phyloP scores from a whole-genome alignment of 2,797 vertebrate species.

The Sebastes itinus region DNA sequence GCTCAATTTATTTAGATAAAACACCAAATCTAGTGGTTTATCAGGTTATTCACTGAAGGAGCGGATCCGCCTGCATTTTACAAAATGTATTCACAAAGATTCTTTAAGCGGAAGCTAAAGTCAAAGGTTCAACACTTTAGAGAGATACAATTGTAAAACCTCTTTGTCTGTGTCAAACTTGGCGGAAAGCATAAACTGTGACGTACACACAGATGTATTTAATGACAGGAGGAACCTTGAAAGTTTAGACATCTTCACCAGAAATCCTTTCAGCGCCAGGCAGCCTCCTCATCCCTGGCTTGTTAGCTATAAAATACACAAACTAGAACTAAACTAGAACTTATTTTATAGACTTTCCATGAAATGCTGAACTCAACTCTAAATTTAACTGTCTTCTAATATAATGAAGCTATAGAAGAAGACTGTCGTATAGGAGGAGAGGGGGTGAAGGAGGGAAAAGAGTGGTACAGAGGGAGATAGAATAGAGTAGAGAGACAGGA shows the following conservation, averaged over 20 bases:
- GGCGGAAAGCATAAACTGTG: not conserved
- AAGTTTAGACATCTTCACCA: not conserved
- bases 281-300: not conserved
- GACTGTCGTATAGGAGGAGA: not conserved
- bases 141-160: not conserved
- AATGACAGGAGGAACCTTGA: not conserved
- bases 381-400: not conserved
- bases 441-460: not conserved
- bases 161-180: not conserved
- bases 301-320: not conserved
- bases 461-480: not conserved
- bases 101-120: not conserved
- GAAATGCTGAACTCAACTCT: not conserved
- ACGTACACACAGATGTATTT: not conserved
- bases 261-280: not conserved
- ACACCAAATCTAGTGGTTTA: not conserved
- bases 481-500: not conserved
- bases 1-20: not conserved
- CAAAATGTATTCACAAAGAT: not conserved
- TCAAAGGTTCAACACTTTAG: not conserved
- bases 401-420: conserved; percentile 6
- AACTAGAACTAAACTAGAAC: not conserved
- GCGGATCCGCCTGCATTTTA: not conserved
- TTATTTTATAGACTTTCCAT: not conserved
- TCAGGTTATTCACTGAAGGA: not conserved